Base-by-base conservation (phyloP, 1,140 invertebrate genomes). In the Harpegnathos saltator region DNA sequence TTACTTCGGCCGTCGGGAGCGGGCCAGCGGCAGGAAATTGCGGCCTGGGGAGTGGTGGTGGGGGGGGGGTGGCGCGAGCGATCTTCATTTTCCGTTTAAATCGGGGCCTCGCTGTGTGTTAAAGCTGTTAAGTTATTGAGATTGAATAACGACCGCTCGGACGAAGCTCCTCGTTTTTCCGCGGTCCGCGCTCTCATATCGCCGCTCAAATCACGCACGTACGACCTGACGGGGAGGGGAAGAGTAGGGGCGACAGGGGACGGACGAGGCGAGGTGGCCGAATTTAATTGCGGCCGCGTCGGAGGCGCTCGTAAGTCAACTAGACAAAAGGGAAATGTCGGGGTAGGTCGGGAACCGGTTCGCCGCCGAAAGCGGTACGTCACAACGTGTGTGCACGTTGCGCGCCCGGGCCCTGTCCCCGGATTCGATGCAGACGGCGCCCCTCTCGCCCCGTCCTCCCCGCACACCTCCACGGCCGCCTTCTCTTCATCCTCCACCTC, bases 301-400 rank as follows among this genome's bases (percentile, higher is more conserved):
- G 75, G 71, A 80, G 71, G n/a, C 17, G 65, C 75, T 56, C 50
- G 75, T 71, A 71, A 80, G 65, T 80, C 75, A 80, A 48, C 52
- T 80, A 80, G 54, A 80, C 54, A 71, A 80, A 80, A 80, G 75
- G n/a, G 58, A 69, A 69, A 80, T 71, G 75, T 80, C 75, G 71
- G n/a, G 75, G 75, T 80, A 80, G 75, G 65, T 69, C 75, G 58
- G 69, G 63, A 80, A 80, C 75, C 65, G 75, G 65, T 80, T 80
- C 69, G 58, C 17, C 33, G 17, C 7, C 33, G 44, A 58, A n/a
- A 56, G 63, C 52, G 22, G 7, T 58, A 56, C n/a, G n/a, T 68
- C 69, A 68, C 58, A 78, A 68, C 58, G 68, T 14, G 38, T 54
- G 29, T 19, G 4, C 14, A n/a, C 11, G 29, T 77, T 61, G 38